Conservation (phyloP, 37 sponge, comb jelly and placozoan species). For the Cladorhizidae sp. region DNA sequence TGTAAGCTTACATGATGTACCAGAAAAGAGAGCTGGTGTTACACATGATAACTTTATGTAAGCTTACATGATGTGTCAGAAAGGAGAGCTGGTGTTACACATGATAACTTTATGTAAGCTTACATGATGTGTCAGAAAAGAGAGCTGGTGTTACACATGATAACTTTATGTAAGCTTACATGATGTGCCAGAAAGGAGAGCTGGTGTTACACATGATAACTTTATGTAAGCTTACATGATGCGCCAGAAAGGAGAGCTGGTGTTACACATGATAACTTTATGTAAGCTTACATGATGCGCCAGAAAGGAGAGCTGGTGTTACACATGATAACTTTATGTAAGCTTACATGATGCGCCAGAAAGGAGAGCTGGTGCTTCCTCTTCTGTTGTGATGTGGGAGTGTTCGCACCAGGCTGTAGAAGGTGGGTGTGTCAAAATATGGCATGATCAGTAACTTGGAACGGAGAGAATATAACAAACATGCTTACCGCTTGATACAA, state of each 20-base stretch:
- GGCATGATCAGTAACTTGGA: background rate
- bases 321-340: background rate
- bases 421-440: no score
- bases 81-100: no score
- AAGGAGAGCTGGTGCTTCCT: slow-evolving; percentile 59
- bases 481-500: slow-evolving; percentile 33
- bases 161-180: slow-evolving; percentile 10
- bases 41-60: background rate
- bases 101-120: background rate
- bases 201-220: slow-evolving; percentile 39
- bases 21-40: no score
- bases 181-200: slow-evolving; percentile 51
- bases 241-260: slow-evolving; percentile 49
- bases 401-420: slow-evolving; percentile 15
- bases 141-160: no score
- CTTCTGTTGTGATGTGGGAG: slow-evolving; percentile 52
- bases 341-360: slow-evolving; percentile 55
- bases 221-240: slow-evolving; percentile 35
- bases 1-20: slow-evolving; percentile 35
- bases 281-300: slow-evolving; percentile 43
- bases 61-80: slow-evolving; percentile 48
- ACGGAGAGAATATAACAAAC: background rate
- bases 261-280: slow-evolving; percentile 24
- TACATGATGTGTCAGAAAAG: slow-evolving; percentile 54
- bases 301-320: slow-evolving; percentile 52